Percentiles rank a stretch among this genome's conserved stretches.
Evolutionary conservation across 2,888 invertebrate genomes (phyloP).

Genomic region (Chaetoderma sp.): DNA sequence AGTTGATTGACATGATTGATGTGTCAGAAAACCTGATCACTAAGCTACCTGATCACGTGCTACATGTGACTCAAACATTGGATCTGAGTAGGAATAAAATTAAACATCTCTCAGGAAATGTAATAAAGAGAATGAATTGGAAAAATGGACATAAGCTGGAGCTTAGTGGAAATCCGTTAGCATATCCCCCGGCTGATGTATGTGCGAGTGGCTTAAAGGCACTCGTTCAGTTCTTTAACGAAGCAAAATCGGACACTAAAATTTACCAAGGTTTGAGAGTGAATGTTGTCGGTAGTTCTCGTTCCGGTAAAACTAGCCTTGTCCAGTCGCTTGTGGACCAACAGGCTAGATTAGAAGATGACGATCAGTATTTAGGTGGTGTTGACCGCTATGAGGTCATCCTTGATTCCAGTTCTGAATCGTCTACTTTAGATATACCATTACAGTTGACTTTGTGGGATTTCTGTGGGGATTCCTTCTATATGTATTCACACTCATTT

Average conservation of each 20-base stretch:
- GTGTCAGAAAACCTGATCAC: slow-evolving; percentile 61
- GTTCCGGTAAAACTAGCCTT: slow-evolving; percentile 59
- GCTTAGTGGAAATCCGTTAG: slow-evolving; percentile 61
- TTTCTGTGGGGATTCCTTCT: slow-evolving; percentile 62
- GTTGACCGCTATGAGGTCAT: slow-evolving; percentile 58
- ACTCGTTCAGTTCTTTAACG: slow-evolving; percentile 63
- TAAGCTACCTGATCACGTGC: slow-evolving; percentile 65
- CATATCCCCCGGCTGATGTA: slow-evolving; percentile 60
- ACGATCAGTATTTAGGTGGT: slow-evolving; percentile 54
- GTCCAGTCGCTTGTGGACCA: slow-evolving; percentile 63
- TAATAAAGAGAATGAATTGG: slow-evolving; percentile 59
- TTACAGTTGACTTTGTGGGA: slow-evolving; percentile 61
- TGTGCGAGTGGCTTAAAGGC: slow-evolving; percentile 61
- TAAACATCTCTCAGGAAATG: slow-evolving; percentile 49
- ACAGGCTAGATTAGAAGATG: slow-evolving; percentile 58
- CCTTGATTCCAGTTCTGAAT: slow-evolving; percentile 40
- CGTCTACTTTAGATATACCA: slow-evolving; percentile 26
- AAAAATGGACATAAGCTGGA: slow-evolving; percentile 48
- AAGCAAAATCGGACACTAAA: slow-evolving; percentile 56
- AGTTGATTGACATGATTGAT: slow-evolving; percentile 55
- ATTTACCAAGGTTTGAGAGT: slow-evolving; percentile 56
- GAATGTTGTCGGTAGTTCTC: slow-evolving; percentile 49
- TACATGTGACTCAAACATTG: slow-evolving; percentile 57
- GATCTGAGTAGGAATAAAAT: slow-evolving; percentile 62
- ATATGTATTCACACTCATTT: slow-evolving; percentile 55